Evolutionary conservation across 37 sponge, comb jelly and placozoan species (phyloP).

Genomic region (Bolinopsis microptera): DNA sequence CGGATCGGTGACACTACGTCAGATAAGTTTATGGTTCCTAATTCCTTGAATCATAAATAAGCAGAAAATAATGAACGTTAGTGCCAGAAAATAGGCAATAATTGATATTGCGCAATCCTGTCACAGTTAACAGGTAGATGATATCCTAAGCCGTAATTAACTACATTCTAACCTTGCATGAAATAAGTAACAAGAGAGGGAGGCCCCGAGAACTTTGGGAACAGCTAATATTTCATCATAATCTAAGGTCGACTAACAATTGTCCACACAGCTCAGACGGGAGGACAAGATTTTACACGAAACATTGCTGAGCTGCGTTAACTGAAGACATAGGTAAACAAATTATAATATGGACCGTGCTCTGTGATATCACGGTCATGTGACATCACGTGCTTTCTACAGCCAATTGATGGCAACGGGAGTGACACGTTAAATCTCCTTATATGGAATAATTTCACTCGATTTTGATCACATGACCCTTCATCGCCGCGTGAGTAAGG

Average conservation of each 20-base stretch:
- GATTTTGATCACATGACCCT: not conserved
- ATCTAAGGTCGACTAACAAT: not conserved
- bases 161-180: no score
- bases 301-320: conserved; percentile 2
- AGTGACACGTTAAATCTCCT: not conserved
- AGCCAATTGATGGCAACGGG: not conserved
- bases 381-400: not conserved
- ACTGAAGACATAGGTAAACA: conserved; percentile 50
- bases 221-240: no score
- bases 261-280: not conserved
- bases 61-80: no score
- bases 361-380: conserved; percentile 13
- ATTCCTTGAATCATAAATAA: no score
- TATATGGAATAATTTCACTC: conserved; percentile 20
- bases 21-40: no score
- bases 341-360: not conserved
- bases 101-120: no score
- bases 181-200: no score
- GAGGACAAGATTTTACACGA: not conserved
- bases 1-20: no score
- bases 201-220: no score
- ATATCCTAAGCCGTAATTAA: no score
- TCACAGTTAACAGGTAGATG: no score
- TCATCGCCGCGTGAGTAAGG: not conserved
- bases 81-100: no score